Conservation (phyloP, 2,113 vertebrate species). For the Bathybates hornii region DNA sequence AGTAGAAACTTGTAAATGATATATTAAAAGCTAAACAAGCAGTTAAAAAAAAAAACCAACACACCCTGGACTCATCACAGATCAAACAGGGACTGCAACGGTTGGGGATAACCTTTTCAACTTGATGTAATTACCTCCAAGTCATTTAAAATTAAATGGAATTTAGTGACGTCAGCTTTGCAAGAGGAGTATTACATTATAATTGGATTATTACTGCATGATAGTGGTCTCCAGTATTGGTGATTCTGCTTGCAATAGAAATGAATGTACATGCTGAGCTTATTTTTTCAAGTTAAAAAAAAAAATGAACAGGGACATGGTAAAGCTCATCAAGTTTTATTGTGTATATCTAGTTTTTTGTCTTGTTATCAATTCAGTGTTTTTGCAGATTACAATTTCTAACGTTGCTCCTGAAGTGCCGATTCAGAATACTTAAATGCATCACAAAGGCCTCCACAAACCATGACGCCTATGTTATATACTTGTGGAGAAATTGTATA, state of each 20-base stretch:
- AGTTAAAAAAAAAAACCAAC: background rate
- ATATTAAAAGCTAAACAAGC: background rate
- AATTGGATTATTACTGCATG: background rate
- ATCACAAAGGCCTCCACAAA: background rate
- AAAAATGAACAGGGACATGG: background rate
- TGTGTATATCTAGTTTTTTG: background rate
- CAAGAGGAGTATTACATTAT: background rate
- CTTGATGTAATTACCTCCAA: background rate
- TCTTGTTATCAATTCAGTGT: background rate
- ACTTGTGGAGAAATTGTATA: background rate
- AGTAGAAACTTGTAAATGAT: background rate
- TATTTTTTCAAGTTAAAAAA: background rate
- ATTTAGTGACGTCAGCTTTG: background rate
- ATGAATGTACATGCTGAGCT: background rate
- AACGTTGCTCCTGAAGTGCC: background rate
- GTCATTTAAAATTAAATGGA: background rate
- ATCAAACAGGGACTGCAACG: background rate
- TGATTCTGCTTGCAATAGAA: background rate
- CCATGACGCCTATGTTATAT: background rate
- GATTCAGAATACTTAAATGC: background rate
- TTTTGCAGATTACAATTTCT: background rate
- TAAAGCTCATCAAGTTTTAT: background rate
- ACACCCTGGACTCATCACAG: background rate
- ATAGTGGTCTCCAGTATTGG: background rate
- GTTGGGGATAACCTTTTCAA: background rate